Conservation (phyloP, 2,888 invertebrate species). For the Leucophora obtusa region DNA sequence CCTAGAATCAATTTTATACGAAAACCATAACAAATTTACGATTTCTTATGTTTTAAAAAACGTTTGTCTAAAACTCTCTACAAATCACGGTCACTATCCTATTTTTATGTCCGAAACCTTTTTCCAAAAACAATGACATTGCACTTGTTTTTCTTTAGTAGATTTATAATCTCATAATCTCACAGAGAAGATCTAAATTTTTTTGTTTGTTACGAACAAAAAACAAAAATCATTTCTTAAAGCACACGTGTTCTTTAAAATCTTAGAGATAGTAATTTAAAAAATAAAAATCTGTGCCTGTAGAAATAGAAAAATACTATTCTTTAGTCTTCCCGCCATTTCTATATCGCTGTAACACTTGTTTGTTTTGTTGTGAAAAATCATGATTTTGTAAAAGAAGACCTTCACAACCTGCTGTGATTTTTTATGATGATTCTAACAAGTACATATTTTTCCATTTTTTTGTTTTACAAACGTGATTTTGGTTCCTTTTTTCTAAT, state of each 20-base stretch:
- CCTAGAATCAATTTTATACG: conserved; percentile 31
- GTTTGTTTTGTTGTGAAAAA: conserved; percentile 45
- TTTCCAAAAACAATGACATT: conserved; percentile 22
- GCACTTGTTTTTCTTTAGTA: conserved; percentile 44
- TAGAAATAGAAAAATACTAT: background rate
- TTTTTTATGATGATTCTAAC: conserved; percentile 38
- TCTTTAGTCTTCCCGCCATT: conserved; percentile 23
- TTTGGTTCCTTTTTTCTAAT: conserved; percentile 1
- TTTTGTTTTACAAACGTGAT: conserved; percentile 21
- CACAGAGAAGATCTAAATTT: background rate
- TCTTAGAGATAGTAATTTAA: background rate
- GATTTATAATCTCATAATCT: background rate
- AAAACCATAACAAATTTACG: conserved; percentile 43
- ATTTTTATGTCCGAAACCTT: background rate
- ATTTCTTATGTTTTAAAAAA: conserved; percentile 18
- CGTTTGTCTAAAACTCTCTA: background rate
- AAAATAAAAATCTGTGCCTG: background rate
- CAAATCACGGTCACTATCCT: conserved; percentile 39
- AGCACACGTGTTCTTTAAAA: conserved; percentile 43
- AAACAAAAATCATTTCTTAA: background rate
- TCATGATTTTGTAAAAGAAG: conserved; percentile 32
- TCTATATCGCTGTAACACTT: conserved; percentile 40
- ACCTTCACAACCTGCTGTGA: conserved; percentile 46
- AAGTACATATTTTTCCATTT: conserved; percentile 7
- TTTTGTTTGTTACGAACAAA: background rate